Evolutionary conservation across 2,888 invertebrate species (phyloP), one percentile per base, ranked within the genome.

Genomic region (Eupithecia subumbrata): DNA sequence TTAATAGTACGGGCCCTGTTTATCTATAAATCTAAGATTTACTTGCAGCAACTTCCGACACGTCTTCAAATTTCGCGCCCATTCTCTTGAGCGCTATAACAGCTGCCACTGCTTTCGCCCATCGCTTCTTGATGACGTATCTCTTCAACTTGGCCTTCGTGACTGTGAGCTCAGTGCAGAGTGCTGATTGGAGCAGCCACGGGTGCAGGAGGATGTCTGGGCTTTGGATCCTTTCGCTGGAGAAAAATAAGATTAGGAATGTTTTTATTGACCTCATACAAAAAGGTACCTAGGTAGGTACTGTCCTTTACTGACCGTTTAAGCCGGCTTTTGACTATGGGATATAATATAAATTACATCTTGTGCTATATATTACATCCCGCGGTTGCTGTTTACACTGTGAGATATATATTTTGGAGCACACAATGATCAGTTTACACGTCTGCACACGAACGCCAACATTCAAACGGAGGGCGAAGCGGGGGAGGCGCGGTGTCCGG

Each of bases 101-200:
- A 5, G 97, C 98, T 81, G 98, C 97, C 48, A 98, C 97, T 0
- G 97, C 98, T 91, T 98, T 98, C 83, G 97, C 96, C 98, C 98
- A 98, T 68, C 98, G 96, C 88, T 98, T 97, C 92, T 98, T 97
- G 91, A 98, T 98, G 78, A 98, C 98, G 90, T 98, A 98, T 79
- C 98, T 95, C 90, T 97, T 98, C 82, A 98, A 94, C 88, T 98
- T 97, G 43, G 96, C 96, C 89, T 97, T 98, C 84, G 96, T 97
- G 79, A 97, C 95, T 79, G 96, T 96, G 71, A 97, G 95, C 81
- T 96, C 96, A 34, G 96, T 96, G 88, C 96, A 96, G 69, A 96
- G 94, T 1, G 96, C 95, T 12, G 95, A 95, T 79, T 95, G 95
- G 79, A 95, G 94, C 82, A 98, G 94, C 98, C 98, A 98, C 9